Evolutionary conservation across 2,113 vertebrate genomes (phyloP).

Genomic region (Mus pahari): DNA sequence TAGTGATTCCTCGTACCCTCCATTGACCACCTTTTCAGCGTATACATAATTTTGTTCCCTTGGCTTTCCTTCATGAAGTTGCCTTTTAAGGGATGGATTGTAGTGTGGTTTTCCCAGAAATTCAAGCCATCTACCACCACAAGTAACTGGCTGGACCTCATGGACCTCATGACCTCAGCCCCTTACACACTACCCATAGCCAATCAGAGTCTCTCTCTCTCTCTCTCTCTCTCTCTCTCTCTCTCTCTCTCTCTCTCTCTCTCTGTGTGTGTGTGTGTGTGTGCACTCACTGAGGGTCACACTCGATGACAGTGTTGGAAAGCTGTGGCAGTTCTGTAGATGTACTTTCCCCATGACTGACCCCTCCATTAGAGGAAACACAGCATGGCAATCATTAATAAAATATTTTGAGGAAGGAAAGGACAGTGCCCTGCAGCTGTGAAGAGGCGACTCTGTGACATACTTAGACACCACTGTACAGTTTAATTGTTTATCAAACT

Average conservation of each 20-base stretch:
- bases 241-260: no score
- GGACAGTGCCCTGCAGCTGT: neutral
- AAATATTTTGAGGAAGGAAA: neutral
- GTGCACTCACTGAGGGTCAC: rapidly evolving
- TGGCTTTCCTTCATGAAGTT: neutral
- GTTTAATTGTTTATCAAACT: neutral
- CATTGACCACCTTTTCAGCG: neutral
- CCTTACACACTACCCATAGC: neutral
- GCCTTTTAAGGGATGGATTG: neutral
- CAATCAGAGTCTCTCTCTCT: neutral
- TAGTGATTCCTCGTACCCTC: neutral
- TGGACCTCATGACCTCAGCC: neutral
- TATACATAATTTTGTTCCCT: neutral
- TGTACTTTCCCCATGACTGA: neutral
- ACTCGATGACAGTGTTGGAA: rapidly evolving
- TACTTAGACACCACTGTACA: neutral
- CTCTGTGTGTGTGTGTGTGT: no score
- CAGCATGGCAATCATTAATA: neutral
- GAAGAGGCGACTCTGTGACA: neutral
- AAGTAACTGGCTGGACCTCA: no score
- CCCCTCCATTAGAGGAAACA: neutral
- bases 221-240: no score
- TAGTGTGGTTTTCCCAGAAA: neutral
- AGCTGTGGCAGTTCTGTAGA: neutral
- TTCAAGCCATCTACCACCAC: neutral